Base-by-base conservation (phyloP, 1,140 invertebrate genomes). In the Papilio xuthus region DNA sequence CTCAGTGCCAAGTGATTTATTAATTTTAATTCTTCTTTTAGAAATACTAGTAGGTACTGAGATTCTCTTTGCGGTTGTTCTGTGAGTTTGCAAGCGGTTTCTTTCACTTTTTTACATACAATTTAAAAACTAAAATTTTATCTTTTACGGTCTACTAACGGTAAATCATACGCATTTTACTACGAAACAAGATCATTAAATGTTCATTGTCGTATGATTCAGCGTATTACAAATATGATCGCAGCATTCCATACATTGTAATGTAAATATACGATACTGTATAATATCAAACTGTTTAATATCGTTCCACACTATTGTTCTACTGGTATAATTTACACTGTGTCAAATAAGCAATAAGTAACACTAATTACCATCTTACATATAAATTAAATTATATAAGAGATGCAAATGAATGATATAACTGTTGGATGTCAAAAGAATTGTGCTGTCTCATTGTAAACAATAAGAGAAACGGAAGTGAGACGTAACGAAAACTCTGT, bases 261-360 rank as follows among this genome's bases (percentile, higher is more conserved):
- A 60, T 60, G 56, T 60, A 60, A 60, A 60, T 60, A 28, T 56
- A 56, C 7, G n/a, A 10, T 0, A 60, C 20, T 60, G 23, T 60
- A 9, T 4, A 26, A 53, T 53, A 6, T 60, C 15, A 26, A 53
- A 60, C 20, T 20, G 20, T 26, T 60, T 20, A 60, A 60, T 8
- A 60, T 60, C 26, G 23, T 26, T 60, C 56, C 50, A n/a, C 12
- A 26, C 23, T 26, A 60, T 60, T 60, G 56, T 60, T 60, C 23
- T 60, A 60, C 50, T 28, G 23, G 20, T 60, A 60, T 18, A 60
- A 60, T 60, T 60, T 60, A 26, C 53, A 56, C 56, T 60, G 23
- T 60, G 56, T 28, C 56, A n/a, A 53, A 53, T 60, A 26, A 1
- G 10, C 13, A 60, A 60, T 60, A 60, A 60, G 56, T 60, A 60